A percentile compares a stretch with the other conserved stretches of the same genome.
These are phyloP conservation scores for Willowsia nigromaculata DNA, from an alignment of 2,888 invertebrate genomes.

Conservation along the genomic window DNA sequence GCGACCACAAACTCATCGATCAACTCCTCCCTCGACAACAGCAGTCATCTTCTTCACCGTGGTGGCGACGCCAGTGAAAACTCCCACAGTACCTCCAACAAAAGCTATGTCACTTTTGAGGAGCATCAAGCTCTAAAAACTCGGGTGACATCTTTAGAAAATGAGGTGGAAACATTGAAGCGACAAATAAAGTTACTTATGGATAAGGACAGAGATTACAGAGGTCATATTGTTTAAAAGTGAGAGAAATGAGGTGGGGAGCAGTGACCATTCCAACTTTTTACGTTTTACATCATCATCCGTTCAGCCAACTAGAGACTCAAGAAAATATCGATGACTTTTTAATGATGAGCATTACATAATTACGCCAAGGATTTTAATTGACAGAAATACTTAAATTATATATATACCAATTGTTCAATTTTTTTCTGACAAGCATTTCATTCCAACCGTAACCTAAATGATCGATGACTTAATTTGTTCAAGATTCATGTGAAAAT, in stretches of 20 bases:
- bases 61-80: conserved; percentile 35
- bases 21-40: conserved; percentile 14
- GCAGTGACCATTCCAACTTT: background rate
- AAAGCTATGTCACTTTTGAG: conserved; percentile 72
- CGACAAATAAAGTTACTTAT: conserved; percentile 74
- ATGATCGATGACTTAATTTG: background rate
- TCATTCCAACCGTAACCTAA: background rate
- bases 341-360: background rate
- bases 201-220: conserved; percentile 73
- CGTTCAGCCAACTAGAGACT: background rate
- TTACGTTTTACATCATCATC: background rate
- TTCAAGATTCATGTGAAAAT: conserved; percentile 8
- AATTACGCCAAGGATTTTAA: background rate
- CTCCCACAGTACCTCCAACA: conserved; percentile 35
- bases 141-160: conserved; percentile 73
- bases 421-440: background rate
- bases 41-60: conserved; percentile 7
- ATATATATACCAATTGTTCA: too few relatives aligned
- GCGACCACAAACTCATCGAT: conserved; percentile 43
- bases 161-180: conserved; percentile 75
- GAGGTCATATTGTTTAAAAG: conserved; percentile 75
- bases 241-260: too few relatives aligned
- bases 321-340: background rate
- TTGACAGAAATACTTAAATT: too few relatives aligned
- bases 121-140: conserved; percentile 76